Evolutionary conservation across 2,113 vertebrate genomes (phyloP), one percentile per base, ranked within the genome.

Genomic region (Perognathus longimembris): DNA sequence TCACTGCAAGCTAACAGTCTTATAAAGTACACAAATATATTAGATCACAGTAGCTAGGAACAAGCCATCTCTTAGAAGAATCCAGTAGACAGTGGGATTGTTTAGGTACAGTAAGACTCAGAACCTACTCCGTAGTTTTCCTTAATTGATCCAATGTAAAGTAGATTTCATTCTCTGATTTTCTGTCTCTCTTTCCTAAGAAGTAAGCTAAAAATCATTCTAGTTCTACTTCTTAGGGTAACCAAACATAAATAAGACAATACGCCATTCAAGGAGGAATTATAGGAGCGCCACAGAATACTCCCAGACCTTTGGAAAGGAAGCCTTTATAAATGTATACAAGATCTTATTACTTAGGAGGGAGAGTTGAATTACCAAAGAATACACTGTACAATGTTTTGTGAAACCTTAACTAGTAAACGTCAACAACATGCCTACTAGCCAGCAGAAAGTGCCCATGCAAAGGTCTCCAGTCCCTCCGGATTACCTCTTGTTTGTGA

Each of bases 401-500:
- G 71, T 34, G 91, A 89, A 93, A 77, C 64, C 59, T 30, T 50
- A 87, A 84, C 59, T 18, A 38, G 71, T 67, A 95, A 90, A 87
- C 76, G 92, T 92, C 78, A n/a, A 73, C 28, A 24, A n/a, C 3
- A 64, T 77, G 83, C 76, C 79, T 42, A 76, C 71, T 88, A 88
- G 81, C 92, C 92, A 93, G 81, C 91, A 90, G 81, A 88, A 91
- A 86, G 91, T 86, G 76, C 71, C 94, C 93, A 94, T 18, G 15
- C 91, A 95, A 42, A 67, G 82, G 61, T 76, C 90, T 92, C 71
- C 20, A 57, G 71, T 96, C 83, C 90, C 82, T 90, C 78, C 36
- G 69, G 78, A 82, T 83, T 80, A 76, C 64, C 77, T 97, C 95
- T 95, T 95, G 94, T 97, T 95, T 96, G 61, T 81, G 90, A 95